Evolutionary conservation across 2,797 vertebrate genomes (phyloP).

Genomic region (Crocodylus rhombifer): DNA sequence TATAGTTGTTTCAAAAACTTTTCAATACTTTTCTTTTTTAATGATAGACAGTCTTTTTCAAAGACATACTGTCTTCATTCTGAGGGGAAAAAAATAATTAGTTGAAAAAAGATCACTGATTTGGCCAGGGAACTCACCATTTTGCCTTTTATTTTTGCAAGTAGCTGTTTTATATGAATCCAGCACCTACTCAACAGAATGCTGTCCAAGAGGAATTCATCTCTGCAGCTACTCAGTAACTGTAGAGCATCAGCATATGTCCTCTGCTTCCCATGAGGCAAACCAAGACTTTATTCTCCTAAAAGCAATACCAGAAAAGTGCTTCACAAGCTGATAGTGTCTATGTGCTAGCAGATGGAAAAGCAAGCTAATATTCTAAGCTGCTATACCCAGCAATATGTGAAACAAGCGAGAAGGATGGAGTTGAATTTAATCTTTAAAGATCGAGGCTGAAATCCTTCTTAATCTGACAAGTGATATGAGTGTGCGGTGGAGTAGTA

Average conservation of each 20-base stretch:
- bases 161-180: conserved; percentile 73
- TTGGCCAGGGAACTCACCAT: conserved; percentile 55
- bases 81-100: conserved; percentile 73
- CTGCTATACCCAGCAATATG: conserved; percentile 15
- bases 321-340: conserved; percentile 54
- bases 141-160: conserved; percentile 11
- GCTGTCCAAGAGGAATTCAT: conserved; percentile 71
- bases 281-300: conserved; percentile 68
- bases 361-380: conserved; percentile 15
- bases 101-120: conserved; percentile 69
- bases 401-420: conserved; percentile 29
- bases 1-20: conserved; percentile 76
- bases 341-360: conserved; percentile 67
- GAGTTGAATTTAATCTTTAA: conserved; percentile 36
- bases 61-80: conserved; percentile 70
- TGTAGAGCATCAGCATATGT: conserved; percentile 64
- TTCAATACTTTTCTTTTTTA: conserved; percentile 63
- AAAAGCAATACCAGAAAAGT: conserved; percentile 46
- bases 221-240: conserved; percentile 54
- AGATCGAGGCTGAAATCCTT: conserved; percentile 21
- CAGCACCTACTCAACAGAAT: conserved; percentile 72
- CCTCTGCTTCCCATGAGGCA: conserved; percentile 64
- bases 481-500: neutral
- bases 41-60: conserved; percentile 71
- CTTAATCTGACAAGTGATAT: neutral